Base-by-base conservation (phyloP, 1,140 invertebrate genomes). In the Galleria mellonella region DNA sequence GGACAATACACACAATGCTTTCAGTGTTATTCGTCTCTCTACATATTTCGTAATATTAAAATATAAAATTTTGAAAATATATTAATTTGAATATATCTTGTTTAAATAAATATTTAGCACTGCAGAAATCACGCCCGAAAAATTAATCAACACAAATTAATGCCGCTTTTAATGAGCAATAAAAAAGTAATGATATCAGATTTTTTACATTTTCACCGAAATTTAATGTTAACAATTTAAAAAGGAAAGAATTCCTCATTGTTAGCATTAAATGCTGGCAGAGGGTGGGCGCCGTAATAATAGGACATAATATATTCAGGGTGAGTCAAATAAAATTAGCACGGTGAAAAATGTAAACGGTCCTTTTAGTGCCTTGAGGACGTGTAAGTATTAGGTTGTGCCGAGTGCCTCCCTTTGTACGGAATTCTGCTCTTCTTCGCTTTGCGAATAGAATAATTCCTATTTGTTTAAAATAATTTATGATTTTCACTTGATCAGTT, bases 321-420 rank as follows among this genome's bases (percentile, higher is more conserved):
- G 58, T 51, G 74, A 81, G 81, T 79, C 72, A 84, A 83, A 85
- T 83, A 82, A 85, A 85, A 84, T 84, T 81, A 84, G 81, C 70
- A 82, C 75, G 76, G 67, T 83, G 72, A 85, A 85, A 85, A 83
- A 85, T 85, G 76, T 85, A 79, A 83, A 78, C 76, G 76, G 64
- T 62, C 67, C 66, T 74, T 76, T 82, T 77, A 77, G 63, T 62
- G 64, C 60, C 67, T 61, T 53, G 66, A 69, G 62, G 70, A 81
- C 81, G 78, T 82, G 77, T 73, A 81, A 81, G 77, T 66, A 76
- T 82, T 81, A 77, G 61, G 53, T 46, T 55, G 43, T 32, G 47
- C 43, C 43, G 50, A 49, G 43, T 32, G 47, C 43, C 43, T 53
- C 51, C 50, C 52, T 63, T 60, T 57, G 47, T 54, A 41, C 23